phyloP scores from a whole-genome alignment of 2,113 vertebrate species.

The Suricata suricatta region DNA sequence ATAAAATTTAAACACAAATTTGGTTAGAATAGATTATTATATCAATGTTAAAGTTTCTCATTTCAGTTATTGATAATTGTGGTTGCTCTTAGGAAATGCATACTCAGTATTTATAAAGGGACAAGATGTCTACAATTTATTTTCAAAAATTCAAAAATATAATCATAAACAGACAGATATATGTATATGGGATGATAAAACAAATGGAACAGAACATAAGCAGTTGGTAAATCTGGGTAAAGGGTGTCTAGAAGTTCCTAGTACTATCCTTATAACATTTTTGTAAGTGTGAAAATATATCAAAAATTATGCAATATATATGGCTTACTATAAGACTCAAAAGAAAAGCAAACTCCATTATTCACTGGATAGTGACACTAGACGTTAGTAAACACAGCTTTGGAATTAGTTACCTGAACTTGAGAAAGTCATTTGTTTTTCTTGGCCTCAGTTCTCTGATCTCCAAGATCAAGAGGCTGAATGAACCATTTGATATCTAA shows the following conservation, averaged over 20 bases:
- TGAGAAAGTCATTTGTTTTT: conserved; percentile 1
- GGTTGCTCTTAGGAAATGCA: background rate
- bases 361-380: background rate
- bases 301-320: background rate
- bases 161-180: background rate
- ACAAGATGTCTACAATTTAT: background rate
- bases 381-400: background rate
- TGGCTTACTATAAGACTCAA: background rate
- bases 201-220: background rate
- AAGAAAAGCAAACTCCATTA: background rate
- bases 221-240: background rate
- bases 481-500: background rate
- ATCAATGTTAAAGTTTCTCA: background rate
- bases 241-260: background rate
- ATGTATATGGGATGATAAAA: background rate
- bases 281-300: background rate
- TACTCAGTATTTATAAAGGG: background rate
- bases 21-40: background rate
- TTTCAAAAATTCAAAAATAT: background rate
- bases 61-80: background rate
- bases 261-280: background rate
- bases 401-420: background rate
- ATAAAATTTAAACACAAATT: background rate
- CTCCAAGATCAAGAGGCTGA: background rate
- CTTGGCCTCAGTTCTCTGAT: background rate